phyloP scores from a whole-genome alignment of 2,797 vertebrate genomes.

The Diplodus puntazzo region DNA sequence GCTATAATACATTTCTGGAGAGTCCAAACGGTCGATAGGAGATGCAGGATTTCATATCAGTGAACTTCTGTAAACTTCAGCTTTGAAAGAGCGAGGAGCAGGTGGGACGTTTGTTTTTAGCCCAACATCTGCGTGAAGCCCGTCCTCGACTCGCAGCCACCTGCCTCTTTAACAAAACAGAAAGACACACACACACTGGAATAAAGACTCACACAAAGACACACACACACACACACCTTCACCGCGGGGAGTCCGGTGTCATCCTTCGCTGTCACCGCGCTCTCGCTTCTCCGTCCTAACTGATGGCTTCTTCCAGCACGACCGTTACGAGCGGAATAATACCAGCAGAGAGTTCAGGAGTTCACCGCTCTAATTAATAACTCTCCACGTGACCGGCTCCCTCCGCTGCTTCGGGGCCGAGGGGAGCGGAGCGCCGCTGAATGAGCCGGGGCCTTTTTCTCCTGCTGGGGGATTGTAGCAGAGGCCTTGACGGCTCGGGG shows the following conservation, averaged over 20 bases:
- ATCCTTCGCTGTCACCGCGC: slow-evolving; percentile 32
- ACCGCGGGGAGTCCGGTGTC: slow-evolving; percentile 24
- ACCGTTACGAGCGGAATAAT: slow-evolving; percentile 51
- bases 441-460: slow-evolving; percentile 27
- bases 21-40: not conserved
- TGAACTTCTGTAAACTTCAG: not conserved
- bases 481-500: not conserved
- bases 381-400: slow-evolving; percentile 33
- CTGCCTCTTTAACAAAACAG: slow-evolving; percentile 17
- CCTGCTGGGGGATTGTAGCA: slow-evolving; percentile 29
- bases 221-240: slow-evolving; percentile 26
- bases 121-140: slow-evolving; percentile 22
- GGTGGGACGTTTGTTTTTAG: slow-evolving; percentile 34
- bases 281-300: slow-evolving; percentile 34
- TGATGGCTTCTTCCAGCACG: slow-evolving; percentile 59
- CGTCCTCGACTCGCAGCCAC: slow-evolving; percentile 25
- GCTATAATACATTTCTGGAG: not conserved
- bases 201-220: slow-evolving; percentile 21
- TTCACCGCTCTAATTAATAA: slow-evolving; percentile 74
- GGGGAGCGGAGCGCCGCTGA: not conserved
- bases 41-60: not conserved
- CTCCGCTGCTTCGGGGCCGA: slow-evolving; percentile 2
- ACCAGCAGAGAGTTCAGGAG: slow-evolving; percentile 71
- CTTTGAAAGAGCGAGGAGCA: slow-evolving; percentile 4
- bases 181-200: not conserved